Evolutionary conservation across 2,797 vertebrate species (phyloP).

Genomic region (Pseudomugil tenellus): DNA sequence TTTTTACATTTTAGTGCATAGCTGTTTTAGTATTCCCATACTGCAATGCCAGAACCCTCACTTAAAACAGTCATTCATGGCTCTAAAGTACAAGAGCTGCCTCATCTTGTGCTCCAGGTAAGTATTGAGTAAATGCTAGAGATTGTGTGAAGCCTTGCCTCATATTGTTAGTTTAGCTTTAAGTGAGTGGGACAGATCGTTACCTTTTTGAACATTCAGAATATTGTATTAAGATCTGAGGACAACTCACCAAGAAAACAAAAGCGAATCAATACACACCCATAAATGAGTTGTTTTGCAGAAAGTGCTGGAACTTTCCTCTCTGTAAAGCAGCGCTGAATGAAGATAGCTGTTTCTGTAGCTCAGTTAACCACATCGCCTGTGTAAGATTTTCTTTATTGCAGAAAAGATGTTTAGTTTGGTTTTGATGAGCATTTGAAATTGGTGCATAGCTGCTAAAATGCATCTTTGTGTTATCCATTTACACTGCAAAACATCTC

Average conservation of each 20-base stretch:
- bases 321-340: neutral
- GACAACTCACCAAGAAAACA: neutral
- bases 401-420: neutral
- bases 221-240: neutral
- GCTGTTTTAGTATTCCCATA: neutral
- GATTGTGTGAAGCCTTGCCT: conserved; percentile 6
- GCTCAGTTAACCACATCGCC: neutral
- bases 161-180: neutral
- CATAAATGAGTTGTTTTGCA: neutral
- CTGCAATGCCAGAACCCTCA: neutral
- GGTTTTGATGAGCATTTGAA: neutral
- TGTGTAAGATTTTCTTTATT: neutral
- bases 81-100: conserved; percentile 3
- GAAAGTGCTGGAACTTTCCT: neutral
- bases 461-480: neutral
- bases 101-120: conserved; percentile 10
- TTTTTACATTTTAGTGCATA: neutral
- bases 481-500: too few relatives aligned
- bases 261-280: neutral
- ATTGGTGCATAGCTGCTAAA: neutral
- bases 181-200: neutral
- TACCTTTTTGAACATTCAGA: neutral
- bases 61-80: neutral
- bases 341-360: neutral
- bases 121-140: conserved; percentile 9